phyloP scores from a whole-genome alignment of 2,113 vertebrate genomes.

The Otus sunia region DNA sequence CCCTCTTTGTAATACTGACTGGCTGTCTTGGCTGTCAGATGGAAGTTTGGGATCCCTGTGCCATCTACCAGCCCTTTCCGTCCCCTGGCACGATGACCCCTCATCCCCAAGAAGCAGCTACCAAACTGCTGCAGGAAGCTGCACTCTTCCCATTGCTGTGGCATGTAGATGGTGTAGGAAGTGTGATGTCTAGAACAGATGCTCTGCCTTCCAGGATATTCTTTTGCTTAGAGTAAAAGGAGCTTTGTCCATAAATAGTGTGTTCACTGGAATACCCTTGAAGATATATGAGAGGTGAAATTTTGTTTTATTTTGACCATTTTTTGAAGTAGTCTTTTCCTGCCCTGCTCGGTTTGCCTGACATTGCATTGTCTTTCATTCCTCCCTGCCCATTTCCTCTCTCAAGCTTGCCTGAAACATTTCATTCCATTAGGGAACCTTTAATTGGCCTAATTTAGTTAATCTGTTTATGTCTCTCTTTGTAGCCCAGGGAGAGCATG shows the following conservation, averaged over 20 bases:
- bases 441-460: slow-evolving; percentile 74
- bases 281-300: not conserved
- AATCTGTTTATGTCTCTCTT: slow-evolving; percentile 71
- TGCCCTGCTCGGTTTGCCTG: not conserved
- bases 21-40: not conserved
- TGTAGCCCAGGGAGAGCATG: slow-evolving; percentile 66
- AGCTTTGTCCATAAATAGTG: not conserved
- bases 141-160: not conserved
- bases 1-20: not conserved
- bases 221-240: not conserved
- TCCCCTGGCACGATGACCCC: not conserved
- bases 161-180: not conserved
- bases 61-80: not conserved
- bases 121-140: not conserved
- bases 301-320: not conserved
- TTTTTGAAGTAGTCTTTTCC: not conserved
- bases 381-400: slow-evolving; percentile 5
- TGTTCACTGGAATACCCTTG: not conserved
- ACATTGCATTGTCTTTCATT: slow-evolving; percentile 1
- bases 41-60: not conserved
- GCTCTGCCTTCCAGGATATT: not conserved
- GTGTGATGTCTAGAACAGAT: not conserved
- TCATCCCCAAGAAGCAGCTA: not conserved
- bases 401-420: slow-evolving; percentile 60
- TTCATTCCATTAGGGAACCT: slow-evolving; percentile 73